Evolutionary conservation across 1,140 invertebrate species (phyloP), one percentile per base, ranked within the genome.

Genomic region (Rhopalosiphum padi): DNA sequence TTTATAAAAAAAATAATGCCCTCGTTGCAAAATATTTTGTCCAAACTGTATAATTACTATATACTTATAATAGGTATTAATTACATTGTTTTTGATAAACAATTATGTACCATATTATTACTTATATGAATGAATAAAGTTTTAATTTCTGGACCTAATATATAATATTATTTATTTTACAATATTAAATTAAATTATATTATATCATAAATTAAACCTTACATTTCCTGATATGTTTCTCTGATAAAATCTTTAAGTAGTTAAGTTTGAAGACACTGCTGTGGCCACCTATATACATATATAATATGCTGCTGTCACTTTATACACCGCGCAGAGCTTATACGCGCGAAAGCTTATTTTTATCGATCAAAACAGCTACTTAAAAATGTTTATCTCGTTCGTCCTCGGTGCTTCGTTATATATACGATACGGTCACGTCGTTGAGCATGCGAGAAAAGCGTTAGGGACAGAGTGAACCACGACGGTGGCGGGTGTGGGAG

Each of bases 311-410:
- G 60, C 60, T n/a, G 60, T n/a, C 15, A 15, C 30, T 68, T 77
- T 18, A 77, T 77, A 77, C 15, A 77, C 15, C 30, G 15, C 60
- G n/a, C 60, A 18, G 60, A 77, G 30, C 30, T n/a, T 77, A 77
- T n/a, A 77, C 41, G 35, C 83, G 23, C 1, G 4, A 30, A 85
- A 85, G 41, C 83, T 23, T 85, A 85, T 41, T 85, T 85, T 85
- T 85, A 85, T 85, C 83, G 83, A 85, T 85, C 83, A 41, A 85
- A 85, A 85, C 35, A 37, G 77, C 77, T 83, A 83, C 77, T 85
- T 85, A 85, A 85, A 85, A 85, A 85, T 43, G 22, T 41, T 85
- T 85, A 37, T 85, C 83, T 85, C 83, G 22, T 85, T 41, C 83
- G 77, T 41, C 83, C 35, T 85, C 22, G 37, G 37, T 30, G 1